These are phyloP conservation scores for Chrysomallon squamiferum DNA, from an alignment of 1,140 invertebrate genomes.

Conservation along the genomic window DNA sequence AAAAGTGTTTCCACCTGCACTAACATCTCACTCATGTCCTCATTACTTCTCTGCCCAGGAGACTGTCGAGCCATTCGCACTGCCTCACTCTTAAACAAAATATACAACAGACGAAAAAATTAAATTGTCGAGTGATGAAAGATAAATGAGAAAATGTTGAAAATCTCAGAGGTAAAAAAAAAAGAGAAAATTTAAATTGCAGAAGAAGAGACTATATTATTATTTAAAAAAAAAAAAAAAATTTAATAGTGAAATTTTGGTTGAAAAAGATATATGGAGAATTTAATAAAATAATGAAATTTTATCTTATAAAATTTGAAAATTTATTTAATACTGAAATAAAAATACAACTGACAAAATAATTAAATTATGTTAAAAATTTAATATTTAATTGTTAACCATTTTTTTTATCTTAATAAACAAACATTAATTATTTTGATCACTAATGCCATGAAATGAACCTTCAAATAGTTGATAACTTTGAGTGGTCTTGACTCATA, in stretches of 20 bases:
- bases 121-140: neutral
- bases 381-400: no score
- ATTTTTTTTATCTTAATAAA: no score
- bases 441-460: no score
- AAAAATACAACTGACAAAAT: neutral
- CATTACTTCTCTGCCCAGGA: conserved; percentile 7
- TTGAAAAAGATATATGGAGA: neutral
- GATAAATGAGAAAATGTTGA: neutral
- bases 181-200: no score
- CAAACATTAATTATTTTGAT: no score
- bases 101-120: neutral
- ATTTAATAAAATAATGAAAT: neutral
- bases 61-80: conserved; percentile 25
- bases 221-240: no score
- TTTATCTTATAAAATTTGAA: neutral
- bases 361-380: no score
- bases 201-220: no score
- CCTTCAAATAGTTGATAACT: conserved; percentile 24
- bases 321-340: neutral
- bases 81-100: conserved; percentile 22
- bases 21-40: conserved; percentile 18
- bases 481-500: conserved; percentile 19
- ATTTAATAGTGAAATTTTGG: neutral
- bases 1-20: conserved; percentile 10
- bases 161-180: neutral